Conservation (phyloP, 92 coral and sea anemone genomes). For the Porites divaricata region DNA sequence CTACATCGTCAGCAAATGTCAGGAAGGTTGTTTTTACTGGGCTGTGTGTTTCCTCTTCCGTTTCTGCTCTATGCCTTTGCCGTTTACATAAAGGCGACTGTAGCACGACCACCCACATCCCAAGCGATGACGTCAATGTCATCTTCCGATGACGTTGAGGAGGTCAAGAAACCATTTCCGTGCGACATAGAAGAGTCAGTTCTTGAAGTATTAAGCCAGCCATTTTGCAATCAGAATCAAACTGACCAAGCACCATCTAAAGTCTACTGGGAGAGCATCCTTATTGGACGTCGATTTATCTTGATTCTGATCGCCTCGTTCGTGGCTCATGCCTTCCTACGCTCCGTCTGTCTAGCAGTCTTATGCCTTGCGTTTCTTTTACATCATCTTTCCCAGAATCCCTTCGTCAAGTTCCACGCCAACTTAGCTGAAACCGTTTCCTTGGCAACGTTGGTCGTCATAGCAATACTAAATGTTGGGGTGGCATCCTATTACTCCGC, state of each 20-base stretch:
- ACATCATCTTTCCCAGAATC: conserved; percentile 35
- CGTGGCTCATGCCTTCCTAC: conserved; percentile 32
- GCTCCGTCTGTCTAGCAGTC: conserved; percentile 37
- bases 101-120: background rate
- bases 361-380: conserved; percentile 43
- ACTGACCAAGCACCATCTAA: background rate
- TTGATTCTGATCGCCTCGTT: conserved; percentile 36
- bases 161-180: background rate
- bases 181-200: conserved; percentile 2
- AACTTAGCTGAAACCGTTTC: conserved; percentile 54
- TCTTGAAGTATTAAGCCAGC: conserved; percentile 43
- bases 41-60: conserved; percentile 50
- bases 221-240: conserved; percentile 31
- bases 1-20: conserved; percentile 36
- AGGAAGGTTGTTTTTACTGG: conserved; percentile 23
- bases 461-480: conserved; percentile 55
- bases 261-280: conserved; percentile 60
- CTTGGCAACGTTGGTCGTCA: conserved; percentile 60
- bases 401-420: conserved; percentile 38
- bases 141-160: background rate
- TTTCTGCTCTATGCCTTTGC: conserved; percentile 10
- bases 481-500: conserved; percentile 37
- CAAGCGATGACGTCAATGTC: background rate
- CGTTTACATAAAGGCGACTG: background rate
- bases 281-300: conserved; percentile 60